Conservation (phyloP, 1,140 invertebrate genomes). For the Dermatophagoides farinae region DNA sequence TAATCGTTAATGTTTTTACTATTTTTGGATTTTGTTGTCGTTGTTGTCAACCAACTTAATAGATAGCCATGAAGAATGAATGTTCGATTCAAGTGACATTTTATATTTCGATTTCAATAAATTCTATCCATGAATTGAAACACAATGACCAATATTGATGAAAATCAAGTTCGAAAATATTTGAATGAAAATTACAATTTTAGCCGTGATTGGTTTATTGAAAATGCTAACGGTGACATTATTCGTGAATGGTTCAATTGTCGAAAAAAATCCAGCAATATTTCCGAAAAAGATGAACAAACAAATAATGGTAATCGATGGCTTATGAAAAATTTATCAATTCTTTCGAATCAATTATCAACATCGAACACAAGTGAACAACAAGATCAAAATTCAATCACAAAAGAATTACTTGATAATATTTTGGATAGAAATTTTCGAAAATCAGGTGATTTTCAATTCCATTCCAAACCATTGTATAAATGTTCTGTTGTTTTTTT, state of each 20-base stretch:
- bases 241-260: conserved; percentile 19
- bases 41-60: too few relatives aligned
- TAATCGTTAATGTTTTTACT: too few relatives aligned
- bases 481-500: too few relatives aligned
- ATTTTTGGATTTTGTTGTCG: too few relatives aligned
- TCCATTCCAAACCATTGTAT: not conserved
- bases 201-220: conserved; percentile 45
- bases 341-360: conserved; percentile 7
- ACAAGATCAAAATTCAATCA: conserved; percentile 43
- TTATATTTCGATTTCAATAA: too few relatives aligned
- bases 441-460: conserved; percentile 23
- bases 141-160: conserved; percentile 3
- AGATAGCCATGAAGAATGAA: too few relatives aligned
- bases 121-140: too few relatives aligned
- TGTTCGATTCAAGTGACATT: too few relatives aligned
- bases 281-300: not conserved
- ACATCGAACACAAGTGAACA: conserved; percentile 14
- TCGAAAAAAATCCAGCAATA: not conserved
- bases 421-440: conserved; percentile 30
- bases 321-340: not conserved
- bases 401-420: conserved; percentile 58
- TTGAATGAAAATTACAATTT: conserved; percentile 35
- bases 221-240: conserved; percentile 44
- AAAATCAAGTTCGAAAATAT: conserved; percentile 21
- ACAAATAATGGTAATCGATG: not conserved